phyloP scores from a whole-genome alignment of 2,113 vertebrate species.

The Monarcha castaneiventris region DNA sequence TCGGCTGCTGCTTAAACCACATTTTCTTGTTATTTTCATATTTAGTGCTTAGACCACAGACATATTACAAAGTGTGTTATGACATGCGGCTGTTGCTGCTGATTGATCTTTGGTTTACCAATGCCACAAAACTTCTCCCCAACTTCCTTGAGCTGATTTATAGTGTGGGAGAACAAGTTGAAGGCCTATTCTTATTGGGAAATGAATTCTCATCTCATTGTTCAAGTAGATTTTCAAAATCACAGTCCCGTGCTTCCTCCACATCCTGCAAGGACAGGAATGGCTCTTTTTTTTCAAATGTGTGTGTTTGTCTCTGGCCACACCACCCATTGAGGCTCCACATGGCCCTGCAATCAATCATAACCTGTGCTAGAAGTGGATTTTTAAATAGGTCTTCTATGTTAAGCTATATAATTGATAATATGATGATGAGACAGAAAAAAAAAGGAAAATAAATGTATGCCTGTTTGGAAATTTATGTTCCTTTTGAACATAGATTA shows the following conservation, averaged over 20 bases:
- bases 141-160: not conserved
- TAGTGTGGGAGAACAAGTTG: not conserved
- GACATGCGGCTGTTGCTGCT: not conserved
- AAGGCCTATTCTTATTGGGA: not conserved
- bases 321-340: not conserved
- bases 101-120: not conserved
- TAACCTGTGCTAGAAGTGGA: not conserved
- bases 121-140: not conserved
- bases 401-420: not conserved
- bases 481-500: not conserved
- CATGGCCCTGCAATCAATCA: not conserved
- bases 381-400: not conserved
- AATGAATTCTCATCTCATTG: not conserved
- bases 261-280: not conserved
- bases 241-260: not conserved
- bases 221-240: not conserved
- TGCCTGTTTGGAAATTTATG: not conserved
- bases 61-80: not conserved
- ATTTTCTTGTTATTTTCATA: not conserved
- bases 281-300: not conserved
- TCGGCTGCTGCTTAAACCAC: not conserved
- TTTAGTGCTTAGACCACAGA: not conserved
- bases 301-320: not conserved
- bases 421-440: not conserved
- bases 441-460: not conserved